Percentiles rank a stretch among this genome's conserved stretches.
phyloP scores from a whole-genome alignment of 2,888 invertebrate genomes.

The Drosophila seclusa region DNA sequence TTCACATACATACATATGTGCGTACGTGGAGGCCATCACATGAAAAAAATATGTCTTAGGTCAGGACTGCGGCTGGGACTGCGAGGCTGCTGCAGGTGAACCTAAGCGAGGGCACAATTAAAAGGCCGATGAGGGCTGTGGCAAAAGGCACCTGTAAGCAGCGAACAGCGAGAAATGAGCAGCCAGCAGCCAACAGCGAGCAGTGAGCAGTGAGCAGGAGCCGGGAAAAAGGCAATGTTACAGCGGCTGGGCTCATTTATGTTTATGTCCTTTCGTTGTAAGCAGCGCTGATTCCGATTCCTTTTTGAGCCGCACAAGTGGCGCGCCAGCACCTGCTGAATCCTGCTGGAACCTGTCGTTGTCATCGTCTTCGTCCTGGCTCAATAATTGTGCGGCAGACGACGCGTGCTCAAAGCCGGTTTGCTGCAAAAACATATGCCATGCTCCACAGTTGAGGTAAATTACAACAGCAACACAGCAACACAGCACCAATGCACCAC shows the following conservation, averaged over 20 bases:
- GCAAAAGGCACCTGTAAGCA: constrained; percentile 74
- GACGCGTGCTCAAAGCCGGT: constrained; percentile 79
- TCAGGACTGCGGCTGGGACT: constrained; percentile 65
- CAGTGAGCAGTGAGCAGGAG: constrained; percentile 15
- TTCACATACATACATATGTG: not conserved
- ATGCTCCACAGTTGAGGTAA: constrained; percentile 51
- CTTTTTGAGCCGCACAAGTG: constrained; percentile 63
- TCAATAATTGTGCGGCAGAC: constrained; percentile 78
- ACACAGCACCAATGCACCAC: constrained; percentile 2
- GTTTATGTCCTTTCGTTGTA: constrained; percentile 80
- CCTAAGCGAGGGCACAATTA: constrained; percentile 70
- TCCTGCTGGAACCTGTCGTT: constrained; percentile 78
- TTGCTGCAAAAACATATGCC: constrained; percentile 71
- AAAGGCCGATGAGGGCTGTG: constrained; percentile 59
- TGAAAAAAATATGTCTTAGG: constrained; percentile 83
- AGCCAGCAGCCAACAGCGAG: not conserved
- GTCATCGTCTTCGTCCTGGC: constrained; percentile 59
- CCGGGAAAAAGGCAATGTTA: constrained; percentile 64
- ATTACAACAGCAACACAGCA: constrained; percentile 62
- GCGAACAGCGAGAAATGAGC: constrained; percentile 1
- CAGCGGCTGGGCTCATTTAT: constrained; percentile 80
- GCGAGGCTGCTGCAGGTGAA: constrained; percentile 70
- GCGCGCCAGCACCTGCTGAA: constrained; percentile 75
- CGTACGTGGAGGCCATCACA: constrained; percentile 71
- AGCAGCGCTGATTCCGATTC: constrained; percentile 77